phyloP scores from a whole-genome alignment of 2,888 invertebrate genomes.

The Catocala fraxini region DNA sequence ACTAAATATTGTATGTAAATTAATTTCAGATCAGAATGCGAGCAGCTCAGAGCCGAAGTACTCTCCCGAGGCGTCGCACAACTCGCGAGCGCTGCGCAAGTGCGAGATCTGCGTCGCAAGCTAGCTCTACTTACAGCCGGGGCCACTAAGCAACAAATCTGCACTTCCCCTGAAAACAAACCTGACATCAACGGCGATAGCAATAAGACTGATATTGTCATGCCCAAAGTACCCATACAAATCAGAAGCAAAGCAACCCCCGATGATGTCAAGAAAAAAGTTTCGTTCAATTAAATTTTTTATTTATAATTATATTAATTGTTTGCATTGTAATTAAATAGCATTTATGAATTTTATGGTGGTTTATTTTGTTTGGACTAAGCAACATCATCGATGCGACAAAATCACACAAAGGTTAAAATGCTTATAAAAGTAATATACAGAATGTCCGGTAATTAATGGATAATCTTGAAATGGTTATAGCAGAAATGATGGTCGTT shows the following conservation, averaged over 20 bases:
- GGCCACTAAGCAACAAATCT: conserved; percentile 25
- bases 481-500: no score
- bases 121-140: conserved; percentile 59
- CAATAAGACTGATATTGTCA: conserved; percentile 52
- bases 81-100: conserved; percentile 72
- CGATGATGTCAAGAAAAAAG: conserved; percentile 80
- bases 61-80: conserved; percentile 75
- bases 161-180: conserved; percentile 32
- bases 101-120: conserved; percentile 74
- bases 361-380: no score
- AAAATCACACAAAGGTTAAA: no score
- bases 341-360: no score
- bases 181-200: conserved; percentile 25
- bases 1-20: no score
- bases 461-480: no score
- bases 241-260: conserved; percentile 46
- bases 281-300: conserved; percentile 69
- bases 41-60: conserved; percentile 71
- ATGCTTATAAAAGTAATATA: no score
- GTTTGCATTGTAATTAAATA: no score
- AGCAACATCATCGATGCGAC: no score
- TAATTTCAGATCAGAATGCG: conserved; percentile 71
- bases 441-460: no score
- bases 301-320: no score
- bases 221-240: conserved; percentile 46